Base-by-base conservation (phyloP, 2,888 invertebrate genomes). In the Agrotis exclamationis region DNA sequence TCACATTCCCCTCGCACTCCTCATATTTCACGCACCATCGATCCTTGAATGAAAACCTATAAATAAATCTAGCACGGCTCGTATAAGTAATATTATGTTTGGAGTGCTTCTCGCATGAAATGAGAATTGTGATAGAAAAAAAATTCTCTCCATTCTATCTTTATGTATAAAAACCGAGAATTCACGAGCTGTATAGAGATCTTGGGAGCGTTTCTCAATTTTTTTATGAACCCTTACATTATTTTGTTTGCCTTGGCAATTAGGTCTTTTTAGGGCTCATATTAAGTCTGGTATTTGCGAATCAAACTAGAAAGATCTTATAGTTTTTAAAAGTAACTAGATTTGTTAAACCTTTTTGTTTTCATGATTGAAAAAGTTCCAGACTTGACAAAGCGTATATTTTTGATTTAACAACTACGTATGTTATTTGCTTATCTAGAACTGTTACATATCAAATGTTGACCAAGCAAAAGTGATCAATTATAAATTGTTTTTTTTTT, bases 51-150 rank as follows among this genome's bases (percentile, higher is more conserved):
- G 76, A 20, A 69, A 64, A 70, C 50, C 67, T 62, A 68, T 76
- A 77, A 77, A 81, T 65, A 81, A 79, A 83, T 83, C 71, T 65
- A 73, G 60, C 58, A 84, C 69, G 70, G 64, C 76, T 64, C 63
- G 54, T 80, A 74, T 75, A 84, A 79, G 76, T 79, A 82, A 82
- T n/a, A n/a, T n/a, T n/a, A n/a, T 82, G 71, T 69, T 79, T 70
- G 56, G 79, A 79, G 84, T 83, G 81, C 80, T 79, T 71, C 76
- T 80, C 76, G 74, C 67, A 80, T 82, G 85, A 88, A 88, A 88
- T 82, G 86, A 84, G 83, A 86, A 86, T 76, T 80, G 85, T 84
- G 84, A 88, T 85, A 85, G 87, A 85, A 86, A 87, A n/a, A 80
- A 86, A 87, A 53, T 79, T 78, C 64, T 75, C 74, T 54, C 63